Evolutionary conservation across 2,113 vertebrate genomes (phyloP), one percentile per base, ranked within the genome.

Genomic region (Notarius quadriscutis): DNA sequence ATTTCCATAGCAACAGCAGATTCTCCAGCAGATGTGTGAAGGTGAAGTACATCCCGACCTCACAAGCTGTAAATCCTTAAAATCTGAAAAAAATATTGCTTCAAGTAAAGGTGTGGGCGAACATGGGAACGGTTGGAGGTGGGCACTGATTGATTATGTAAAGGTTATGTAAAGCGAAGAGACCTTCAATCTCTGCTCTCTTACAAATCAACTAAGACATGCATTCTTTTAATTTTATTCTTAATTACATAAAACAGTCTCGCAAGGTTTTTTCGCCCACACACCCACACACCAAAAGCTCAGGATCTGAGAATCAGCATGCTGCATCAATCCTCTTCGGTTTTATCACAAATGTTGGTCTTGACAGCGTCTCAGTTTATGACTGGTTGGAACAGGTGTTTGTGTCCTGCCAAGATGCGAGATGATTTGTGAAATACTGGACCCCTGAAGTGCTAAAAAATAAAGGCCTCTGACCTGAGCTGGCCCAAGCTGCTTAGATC

Each of bases 1-100:
- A 89, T 89, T 95, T 91, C 93, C 93, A 95, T 95, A 94, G 94
- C 93, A 95, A 95, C 94, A 89, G 92, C 93, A 89, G 85, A 60
- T 92, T 89, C 91, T 91, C 90, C 91, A 86, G 87, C 91, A 88
- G 88, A 90, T 89, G 92, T 90, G 92, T 10, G 0, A 10, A 30
- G 14, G 89, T 92, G 91, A 92, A 92, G 89, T 93, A 86, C 91
- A 34, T 17, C 55, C 20, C 84, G 84, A 7, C 72, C 85, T 86
- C 4, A 81, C 84, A 5, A 77, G 86, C 88, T 74, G 67, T 84
- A 89, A 91, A 94, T 95, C 94, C 93, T 88, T 91, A 89, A 94
- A 94, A 94, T 91, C 88, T 88, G 86, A 91, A 81, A 88, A 90
- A 90, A 87, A 91, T 90, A 90, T 91, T 84, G 90, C 89, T 91